A percentile compares a stretch with the other conserved stretches of the same genome.
Conservation (phyloP, 2,888 invertebrate genomes). For the Xanthia togata region DNA sequence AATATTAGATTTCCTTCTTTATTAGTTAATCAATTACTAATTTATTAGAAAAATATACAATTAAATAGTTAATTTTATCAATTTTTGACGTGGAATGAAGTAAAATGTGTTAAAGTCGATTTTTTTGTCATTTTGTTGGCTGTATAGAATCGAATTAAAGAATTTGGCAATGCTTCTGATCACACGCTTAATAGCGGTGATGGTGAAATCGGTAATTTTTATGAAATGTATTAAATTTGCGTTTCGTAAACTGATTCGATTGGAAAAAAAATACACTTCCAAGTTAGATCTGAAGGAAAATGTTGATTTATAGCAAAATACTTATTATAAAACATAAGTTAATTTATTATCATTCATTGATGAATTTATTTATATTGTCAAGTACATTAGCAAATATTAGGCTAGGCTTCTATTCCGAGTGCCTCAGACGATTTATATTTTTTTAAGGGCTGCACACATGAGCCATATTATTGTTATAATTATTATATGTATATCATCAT, state of each 20-base stretch:
- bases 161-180: background rate
- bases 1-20: constrained; percentile 42
- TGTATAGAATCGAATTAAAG: background rate
- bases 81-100: constrained; percentile 22
- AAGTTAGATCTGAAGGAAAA: constrained; percentile 20
- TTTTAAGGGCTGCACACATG: background rate
- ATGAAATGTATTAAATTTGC: background rate
- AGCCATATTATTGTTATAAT: constrained; percentile 31
- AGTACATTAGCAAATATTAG: constrained; percentile 27
- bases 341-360: constrained; percentile 21
- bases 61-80: constrained; percentile 35
- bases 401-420: constrained; percentile 35
- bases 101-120: background rate
- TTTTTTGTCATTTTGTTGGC: constrained; percentile 14
- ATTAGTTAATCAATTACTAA: constrained; percentile 46
- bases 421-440: constrained; percentile 27
- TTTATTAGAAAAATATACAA: constrained; percentile 61
- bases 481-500: constrained; percentile 12
- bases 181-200: background rate
- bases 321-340: constrained; percentile 23
- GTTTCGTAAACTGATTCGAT: background rate
- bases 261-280: background rate
- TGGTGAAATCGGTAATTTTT: background rate
- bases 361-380: constrained; percentile 36
- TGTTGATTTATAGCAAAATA: constrained; percentile 1